These are phyloP conservation scores for Sebastes umbrosus DNA, from an alignment of 2,797 vertebrate genomes.

Conservation along the genomic window DNA sequence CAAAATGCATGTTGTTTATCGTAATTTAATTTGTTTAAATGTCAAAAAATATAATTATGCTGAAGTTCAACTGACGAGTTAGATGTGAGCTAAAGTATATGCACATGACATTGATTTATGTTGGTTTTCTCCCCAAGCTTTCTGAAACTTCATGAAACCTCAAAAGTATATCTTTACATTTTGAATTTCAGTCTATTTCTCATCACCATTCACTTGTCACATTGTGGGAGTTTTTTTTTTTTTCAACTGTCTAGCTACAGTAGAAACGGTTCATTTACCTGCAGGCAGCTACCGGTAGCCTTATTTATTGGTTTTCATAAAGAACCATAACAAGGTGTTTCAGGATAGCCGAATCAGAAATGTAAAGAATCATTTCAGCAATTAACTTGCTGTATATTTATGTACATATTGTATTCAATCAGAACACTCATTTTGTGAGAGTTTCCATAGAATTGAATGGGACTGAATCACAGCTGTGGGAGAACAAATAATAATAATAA, in stretches of 20 bases:
- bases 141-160: constrained; percentile 8
- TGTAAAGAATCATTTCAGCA: background rate
- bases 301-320: background rate
- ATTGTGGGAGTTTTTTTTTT: background rate
- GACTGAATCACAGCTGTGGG: background rate
- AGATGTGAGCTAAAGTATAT: background rate
- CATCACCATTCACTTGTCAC: constrained; percentile 24
- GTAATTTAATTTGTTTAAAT: background rate
- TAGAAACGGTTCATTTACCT: background rate
- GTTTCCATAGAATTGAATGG: background rate
- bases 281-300: background rate
- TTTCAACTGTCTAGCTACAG: background rate
- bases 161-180: constrained; percentile 12
- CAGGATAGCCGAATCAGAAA: background rate
- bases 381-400: background rate
- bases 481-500: background rate
- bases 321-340: background rate
- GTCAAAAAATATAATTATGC: background rate
- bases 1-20: background rate
- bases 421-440: background rate
- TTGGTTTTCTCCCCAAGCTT: background rate
- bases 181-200: constrained; percentile 21
- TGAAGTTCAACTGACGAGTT: background rate
- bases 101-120: background rate
- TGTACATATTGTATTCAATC: background rate